Percentiles rank a stretch among this genome's conserved stretches.
Evolutionary conservation across 64 coral and sea anemone species (phyloP).

Genomic region (Porites australiensis): DNA sequence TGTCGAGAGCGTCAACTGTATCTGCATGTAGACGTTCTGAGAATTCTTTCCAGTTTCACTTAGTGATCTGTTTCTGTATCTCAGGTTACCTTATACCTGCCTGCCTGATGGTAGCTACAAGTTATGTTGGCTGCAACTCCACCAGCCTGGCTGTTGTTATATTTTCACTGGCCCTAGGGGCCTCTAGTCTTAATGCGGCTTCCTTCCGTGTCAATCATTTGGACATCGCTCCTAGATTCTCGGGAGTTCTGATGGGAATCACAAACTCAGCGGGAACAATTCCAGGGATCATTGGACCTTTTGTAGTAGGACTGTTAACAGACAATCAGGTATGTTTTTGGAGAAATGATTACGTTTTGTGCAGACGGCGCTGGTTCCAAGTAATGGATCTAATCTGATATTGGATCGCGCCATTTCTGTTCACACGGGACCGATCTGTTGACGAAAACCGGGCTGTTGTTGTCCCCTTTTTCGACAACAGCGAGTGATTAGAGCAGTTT

Average conservation of each 20-base stretch:
- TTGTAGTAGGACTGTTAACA: conserved; percentile 82
- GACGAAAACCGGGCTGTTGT: no score
- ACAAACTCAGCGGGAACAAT: conserved; percentile 76
- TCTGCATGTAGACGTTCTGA: no score
- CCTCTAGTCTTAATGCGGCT: conserved; percentile 25
- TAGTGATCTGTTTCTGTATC: neutral
- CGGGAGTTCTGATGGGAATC: conserved; percentile 87
- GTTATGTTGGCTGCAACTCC: conserved; percentile 71
- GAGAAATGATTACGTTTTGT: neutral
- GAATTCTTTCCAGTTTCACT: no score
- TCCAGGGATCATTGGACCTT: conserved; percentile 81
- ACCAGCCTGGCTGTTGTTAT: conserved; percentile 76
- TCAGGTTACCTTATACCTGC: conserved; percentile 15
- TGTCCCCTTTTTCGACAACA: no score
- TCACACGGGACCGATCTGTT: no score
- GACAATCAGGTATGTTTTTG: conserved; percentile 70
- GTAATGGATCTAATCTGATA: no score
- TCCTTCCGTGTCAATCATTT: conserved; percentile 76
- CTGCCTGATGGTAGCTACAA: conserved; percentile 77
- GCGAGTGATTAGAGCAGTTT: no score
- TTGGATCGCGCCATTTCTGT: no score
- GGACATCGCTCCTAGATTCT: conserved; percentile 91
- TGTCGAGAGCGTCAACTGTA: no score
- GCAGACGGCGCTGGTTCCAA: no score
- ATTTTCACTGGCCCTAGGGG: conserved; percentile 62